Evolutionary conservation across 2,888 invertebrate species (phyloP).

Genomic region (Rugalucina vietnamica): DNA sequence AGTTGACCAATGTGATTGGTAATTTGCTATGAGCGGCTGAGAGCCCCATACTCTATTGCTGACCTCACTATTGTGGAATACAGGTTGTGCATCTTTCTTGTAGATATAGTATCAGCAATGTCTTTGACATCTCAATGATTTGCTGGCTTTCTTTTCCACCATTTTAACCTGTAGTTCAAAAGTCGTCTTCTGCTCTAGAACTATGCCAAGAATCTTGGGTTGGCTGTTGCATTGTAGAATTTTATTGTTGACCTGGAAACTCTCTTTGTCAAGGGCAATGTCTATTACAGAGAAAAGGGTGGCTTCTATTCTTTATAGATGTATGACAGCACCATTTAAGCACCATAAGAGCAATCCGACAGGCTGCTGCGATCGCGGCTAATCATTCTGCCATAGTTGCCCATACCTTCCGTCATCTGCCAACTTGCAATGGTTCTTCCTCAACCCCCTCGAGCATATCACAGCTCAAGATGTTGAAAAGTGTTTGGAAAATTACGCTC

Average conservation of each 20-base stretch:
- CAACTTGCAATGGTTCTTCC: not conserved
- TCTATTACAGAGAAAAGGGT: not conserved
- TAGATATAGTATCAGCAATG: not conserved
- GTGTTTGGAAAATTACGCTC: not conserved
- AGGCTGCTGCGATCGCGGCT: no score
- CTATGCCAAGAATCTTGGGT: constrained; percentile 6
- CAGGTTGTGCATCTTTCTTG: not conserved
- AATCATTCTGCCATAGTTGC: no score
- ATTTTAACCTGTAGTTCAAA: no score
- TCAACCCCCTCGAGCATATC: not conserved
- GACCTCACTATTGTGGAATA: not conserved
- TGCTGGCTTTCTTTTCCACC: no score
- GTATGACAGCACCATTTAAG: no score
- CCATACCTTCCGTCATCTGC: no score
- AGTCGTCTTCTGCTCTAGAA: no score
- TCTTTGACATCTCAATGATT: not conserved
- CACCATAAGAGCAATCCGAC: no score
- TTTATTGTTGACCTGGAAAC: not conserved
- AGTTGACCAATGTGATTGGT: not conserved
- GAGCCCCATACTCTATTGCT: constrained; percentile 8
- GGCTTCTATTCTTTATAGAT: constrained; percentile 6
- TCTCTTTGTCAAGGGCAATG: not conserved
- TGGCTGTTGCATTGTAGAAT: not conserved
- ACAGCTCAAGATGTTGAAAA: not conserved
- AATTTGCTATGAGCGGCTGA: constrained; percentile 22